Evolutionary conservation across 92 coral and sea anemone species (phyloP).

Genomic region (Blastomussa wellsi): DNA sequence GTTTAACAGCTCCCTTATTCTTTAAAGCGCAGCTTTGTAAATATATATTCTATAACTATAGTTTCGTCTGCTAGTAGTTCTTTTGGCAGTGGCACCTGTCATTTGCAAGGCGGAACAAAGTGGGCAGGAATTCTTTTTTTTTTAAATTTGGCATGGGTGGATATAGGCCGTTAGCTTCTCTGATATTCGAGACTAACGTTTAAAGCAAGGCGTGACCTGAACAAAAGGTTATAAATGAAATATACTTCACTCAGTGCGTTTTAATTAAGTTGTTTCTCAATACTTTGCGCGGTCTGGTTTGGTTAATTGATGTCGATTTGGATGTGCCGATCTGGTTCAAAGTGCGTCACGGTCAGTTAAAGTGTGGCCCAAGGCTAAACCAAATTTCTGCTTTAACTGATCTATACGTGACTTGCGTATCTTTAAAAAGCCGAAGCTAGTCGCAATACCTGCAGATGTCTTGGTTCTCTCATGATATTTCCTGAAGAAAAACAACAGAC

Average conservation of each 20-base stretch:
- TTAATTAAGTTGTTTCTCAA: neutral
- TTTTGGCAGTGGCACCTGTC: neutral
- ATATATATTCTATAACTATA: neutral
- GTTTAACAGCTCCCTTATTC: neutral
- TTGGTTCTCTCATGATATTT: neutral
- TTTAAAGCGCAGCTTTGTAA: neutral
- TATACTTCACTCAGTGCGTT: neutral
- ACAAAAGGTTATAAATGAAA: neutral
- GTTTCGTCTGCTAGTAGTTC: neutral
- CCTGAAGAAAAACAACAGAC: neutral
- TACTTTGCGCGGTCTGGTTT: neutral
- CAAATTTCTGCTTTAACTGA: constrained; percentile 1
- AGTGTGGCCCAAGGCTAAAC: neutral
- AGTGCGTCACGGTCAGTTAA: neutral
- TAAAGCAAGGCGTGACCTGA: neutral
- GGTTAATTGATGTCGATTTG: neutral
- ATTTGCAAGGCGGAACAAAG: neutral
- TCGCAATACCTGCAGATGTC: neutral
- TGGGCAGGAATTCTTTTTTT: neutral
- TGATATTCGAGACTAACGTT: neutral
- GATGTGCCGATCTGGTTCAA: neutral
- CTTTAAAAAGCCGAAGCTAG: neutral
- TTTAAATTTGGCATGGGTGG: neutral
- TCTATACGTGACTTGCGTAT: neutral
- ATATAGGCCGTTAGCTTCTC: neutral